A percentile compares a stretch with the other conserved stretches of the same genome.
Evolutionary conservation across 2,113 vertebrate genomes (phyloP).

Genomic region (Peromyscus leucopus): DNA sequence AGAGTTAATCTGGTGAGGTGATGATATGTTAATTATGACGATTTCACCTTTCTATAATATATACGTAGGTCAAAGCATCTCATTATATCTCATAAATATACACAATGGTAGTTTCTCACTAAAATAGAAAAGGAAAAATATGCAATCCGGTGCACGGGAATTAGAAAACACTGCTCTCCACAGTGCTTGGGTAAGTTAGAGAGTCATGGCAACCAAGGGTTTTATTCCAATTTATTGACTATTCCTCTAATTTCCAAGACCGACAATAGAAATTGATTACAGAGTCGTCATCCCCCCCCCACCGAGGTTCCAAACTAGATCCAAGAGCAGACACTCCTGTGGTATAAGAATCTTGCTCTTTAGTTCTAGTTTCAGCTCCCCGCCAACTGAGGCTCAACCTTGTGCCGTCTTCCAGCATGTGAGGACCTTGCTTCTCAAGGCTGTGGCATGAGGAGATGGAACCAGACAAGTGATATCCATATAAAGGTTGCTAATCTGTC

Average conservation of each 20-base stretch:
- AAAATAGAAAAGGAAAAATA: not conserved
- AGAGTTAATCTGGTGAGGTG: not conserved
- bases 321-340: not conserved
- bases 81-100: not conserved
- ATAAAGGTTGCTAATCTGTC: not conserved
- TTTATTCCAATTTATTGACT: not conserved
- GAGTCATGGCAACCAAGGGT: not conserved
- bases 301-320: not conserved
- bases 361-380: not conserved
- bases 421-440: not conserved
- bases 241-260: conserved; percentile 37
- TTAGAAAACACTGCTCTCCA: not conserved
- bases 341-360: not conserved
- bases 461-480: not conserved
- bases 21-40: not conserved
- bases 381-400: not conserved
- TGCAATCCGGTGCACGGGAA: not conserved
- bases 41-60: not conserved
- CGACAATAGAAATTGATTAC: not conserved
- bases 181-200: not conserved
- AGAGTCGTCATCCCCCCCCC: not conserved
- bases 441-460: not conserved
- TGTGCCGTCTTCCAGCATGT: not conserved
- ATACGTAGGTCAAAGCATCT: not conserved
- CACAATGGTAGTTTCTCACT: not conserved